These are phyloP conservation scores for Plectropomus leopardus DNA, from an alignment of 2,113 vertebrate species.

Conservation along the genomic window DNA sequence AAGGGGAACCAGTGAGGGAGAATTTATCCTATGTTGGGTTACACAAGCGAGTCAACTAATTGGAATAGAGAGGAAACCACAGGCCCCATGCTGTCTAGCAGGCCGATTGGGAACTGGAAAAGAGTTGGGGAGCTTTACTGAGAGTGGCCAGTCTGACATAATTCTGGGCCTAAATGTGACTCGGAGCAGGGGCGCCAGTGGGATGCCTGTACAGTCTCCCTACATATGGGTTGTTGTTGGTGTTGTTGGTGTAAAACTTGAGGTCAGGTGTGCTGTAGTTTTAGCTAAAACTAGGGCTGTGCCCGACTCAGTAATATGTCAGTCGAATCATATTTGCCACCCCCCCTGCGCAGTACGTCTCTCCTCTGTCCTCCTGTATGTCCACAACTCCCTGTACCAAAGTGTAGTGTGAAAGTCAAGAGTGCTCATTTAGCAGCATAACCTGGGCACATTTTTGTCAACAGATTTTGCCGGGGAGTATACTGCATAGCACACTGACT, in stretches of 20 bases:
- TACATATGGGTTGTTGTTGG: constrained; percentile 2
- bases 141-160: constrained; percentile 49
- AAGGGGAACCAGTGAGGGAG: constrained; percentile 29
- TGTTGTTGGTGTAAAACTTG: constrained; percentile 22
- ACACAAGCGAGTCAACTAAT: constrained; percentile 56
- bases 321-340: no score
- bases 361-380: no score
- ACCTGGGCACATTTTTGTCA: no score
- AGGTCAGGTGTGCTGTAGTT: not conserved
- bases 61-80: constrained; percentile 75
- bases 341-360: no score
- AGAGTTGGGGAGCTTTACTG: constrained; percentile 37
- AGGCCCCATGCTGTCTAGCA: constrained; percentile 81
- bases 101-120: constrained; percentile 68
- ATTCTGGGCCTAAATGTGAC: constrained; percentile 27
- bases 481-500: no score
- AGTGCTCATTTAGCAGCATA: no score
- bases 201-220: not conserved
- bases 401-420: no score
- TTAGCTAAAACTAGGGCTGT: no score
- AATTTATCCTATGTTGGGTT: constrained; percentile 54
- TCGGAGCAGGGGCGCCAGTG: not conserved
- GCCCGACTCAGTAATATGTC: no score
- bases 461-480: no score
- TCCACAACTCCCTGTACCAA: no score